These are phyloP conservation scores for Petrosia ficiformis DNA, from an alignment of 37 sponge, comb jelly and placozoan genomes.

Conservation along the genomic window DNA sequence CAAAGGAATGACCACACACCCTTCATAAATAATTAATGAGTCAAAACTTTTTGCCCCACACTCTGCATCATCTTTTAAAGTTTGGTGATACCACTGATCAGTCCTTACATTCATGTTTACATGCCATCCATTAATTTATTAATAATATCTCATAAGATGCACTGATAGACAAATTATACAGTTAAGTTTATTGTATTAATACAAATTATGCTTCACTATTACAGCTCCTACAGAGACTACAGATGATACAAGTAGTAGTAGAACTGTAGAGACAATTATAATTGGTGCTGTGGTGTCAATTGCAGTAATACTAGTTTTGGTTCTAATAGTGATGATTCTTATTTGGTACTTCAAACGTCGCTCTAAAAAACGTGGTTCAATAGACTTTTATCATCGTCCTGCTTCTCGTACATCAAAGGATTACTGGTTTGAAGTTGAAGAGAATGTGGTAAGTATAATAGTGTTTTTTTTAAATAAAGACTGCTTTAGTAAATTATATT, in stretches of 20 bases:
- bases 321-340: not conserved
- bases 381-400: not conserved
- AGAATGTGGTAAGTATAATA: conserved; percentile 65
- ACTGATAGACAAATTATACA: too few relatives aligned
- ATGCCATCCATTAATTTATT: too few relatives aligned
- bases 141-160: too few relatives aligned
- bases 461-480: not conserved
- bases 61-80: too few relatives aligned
- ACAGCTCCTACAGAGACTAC: too few relatives aligned
- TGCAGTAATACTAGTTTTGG: conserved; percentile 3
- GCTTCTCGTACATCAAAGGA: conserved; percentile 9
- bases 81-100: too few relatives aligned
- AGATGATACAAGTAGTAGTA: not conserved
- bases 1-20: too few relatives aligned
- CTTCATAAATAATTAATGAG: too few relatives aligned
- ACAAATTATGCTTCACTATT: too few relatives aligned
- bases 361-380: conserved; percentile 22
- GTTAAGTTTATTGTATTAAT: too few relatives aligned
- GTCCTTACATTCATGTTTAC: too few relatives aligned
- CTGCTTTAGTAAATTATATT: not conserved
- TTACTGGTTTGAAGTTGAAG: conserved; percentile 55
- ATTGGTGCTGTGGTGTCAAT: conserved; percentile 14
- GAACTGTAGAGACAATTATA: not conserved
- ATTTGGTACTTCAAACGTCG: conserved; percentile 4
- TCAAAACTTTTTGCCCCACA: too few relatives aligned